Base-by-base conservation (phyloP, 2,888 invertebrate species). In the Pterostichus madidus region DNA sequence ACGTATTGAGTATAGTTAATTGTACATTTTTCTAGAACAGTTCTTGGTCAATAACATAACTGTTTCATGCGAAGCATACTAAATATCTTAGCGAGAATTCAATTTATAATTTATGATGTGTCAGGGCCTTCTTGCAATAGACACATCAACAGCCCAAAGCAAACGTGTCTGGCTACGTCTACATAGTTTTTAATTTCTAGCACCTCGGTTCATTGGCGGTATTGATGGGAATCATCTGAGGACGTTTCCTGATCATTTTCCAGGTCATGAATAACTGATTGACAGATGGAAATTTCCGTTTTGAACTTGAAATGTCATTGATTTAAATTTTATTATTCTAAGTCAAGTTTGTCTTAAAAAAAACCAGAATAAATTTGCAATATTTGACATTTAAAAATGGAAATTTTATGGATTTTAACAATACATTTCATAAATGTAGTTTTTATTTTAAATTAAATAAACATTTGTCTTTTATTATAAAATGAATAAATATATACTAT, bases 201-300 rank as follows among this genome's bases (percentile, higher is more conserved):
- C 24, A 24, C 24, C 24, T 24, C 24, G 24, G 24, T 49, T 49
- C 49, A 49, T 49, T 49, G 49, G 49, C 5, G 49, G 49, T 5
- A n/a, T 49, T 49, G 49, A 49, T 13, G 49, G 49, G 10, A 49
- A 49, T 7, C 8, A 49, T n/a, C 15, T 52, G 75, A 75, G 75
- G 75, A 7, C 49, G 49, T 75, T 75, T 75, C 75, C 75, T 75
- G 31, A 75, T 49, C 52, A 32, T n/a, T 68, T 52, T 73, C 7
- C 75, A 46, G 75, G 75, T 75, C 75, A 52, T 75, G 49, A 52
- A 46, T 17, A 24, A 75, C 49, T 49, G 11, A 49, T n/a, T 24
- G 24, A 59, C 8, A 24, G 64, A 2, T 39, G 56, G 78, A 46
- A 75, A 75, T 79, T 61, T 61, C 61, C 78, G 64, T 32, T 79